Conservation (phyloP, 2,888 invertebrate genomes). For the Adelognathus sp. region DNA sequence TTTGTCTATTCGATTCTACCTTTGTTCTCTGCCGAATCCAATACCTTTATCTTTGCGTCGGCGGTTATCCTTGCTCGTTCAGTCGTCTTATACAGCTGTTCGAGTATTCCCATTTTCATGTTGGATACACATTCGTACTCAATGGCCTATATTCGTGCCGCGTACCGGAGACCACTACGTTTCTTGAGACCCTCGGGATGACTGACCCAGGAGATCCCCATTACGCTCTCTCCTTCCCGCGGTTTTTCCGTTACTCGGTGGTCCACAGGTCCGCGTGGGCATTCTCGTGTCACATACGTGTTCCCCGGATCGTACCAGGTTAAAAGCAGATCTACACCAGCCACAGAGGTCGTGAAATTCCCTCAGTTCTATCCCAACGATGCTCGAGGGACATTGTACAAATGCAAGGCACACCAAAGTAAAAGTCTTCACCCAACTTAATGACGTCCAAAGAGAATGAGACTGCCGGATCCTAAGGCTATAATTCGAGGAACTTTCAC, state of each 20-base stretch:
- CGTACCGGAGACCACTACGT: constrained; percentile 11
- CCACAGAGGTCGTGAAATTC: not conserved
- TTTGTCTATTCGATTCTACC: not conserved
- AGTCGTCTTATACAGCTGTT: not conserved
- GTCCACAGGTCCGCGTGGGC: not conserved
- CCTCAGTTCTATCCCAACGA: not conserved
- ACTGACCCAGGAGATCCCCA: constrained; percentile 21
- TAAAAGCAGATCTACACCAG: not conserved
- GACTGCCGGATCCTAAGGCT: not conserved
- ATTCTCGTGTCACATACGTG: not conserved
- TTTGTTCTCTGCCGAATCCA: not conserved
- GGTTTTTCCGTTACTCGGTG: not conserved
- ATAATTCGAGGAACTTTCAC: not conserved
- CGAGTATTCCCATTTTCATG: constrained; percentile 10
- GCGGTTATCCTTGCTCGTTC: not conserved
- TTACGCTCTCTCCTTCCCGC: not conserved
- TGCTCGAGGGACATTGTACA: not conserved
- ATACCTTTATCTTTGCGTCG: constrained; percentile 1
- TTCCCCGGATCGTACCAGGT: not conserved
- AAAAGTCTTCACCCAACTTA: not conserved
- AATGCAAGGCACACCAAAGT: not conserved
- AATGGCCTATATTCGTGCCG: not conserved
- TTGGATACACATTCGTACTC: constrained; percentile 3
- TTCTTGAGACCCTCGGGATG: constrained; percentile 22
- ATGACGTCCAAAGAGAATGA: not conserved